Evolutionary conservation across 2,113 vertebrate species (phyloP), one percentile per base, ranked within the genome.

Genomic region (Falcunculus frontatus): DNA sequence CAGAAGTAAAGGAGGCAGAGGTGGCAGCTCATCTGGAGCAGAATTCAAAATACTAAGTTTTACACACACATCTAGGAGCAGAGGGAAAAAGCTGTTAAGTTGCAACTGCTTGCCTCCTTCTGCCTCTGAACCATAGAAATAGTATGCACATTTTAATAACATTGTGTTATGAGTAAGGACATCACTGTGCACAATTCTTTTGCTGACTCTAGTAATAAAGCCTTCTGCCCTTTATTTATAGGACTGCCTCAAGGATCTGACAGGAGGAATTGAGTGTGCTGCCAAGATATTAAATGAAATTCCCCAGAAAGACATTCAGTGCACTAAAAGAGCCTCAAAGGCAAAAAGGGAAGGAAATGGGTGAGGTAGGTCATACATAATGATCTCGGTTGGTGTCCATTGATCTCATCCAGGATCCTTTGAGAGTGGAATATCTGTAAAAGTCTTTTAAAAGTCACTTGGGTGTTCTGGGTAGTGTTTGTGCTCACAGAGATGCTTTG

Each of bases 241-340:
- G 97, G 93, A 89, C 81, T 91, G 97, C 97, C 97, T 94, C 82
- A 89, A 97, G 97, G 96, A 97, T 94, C 90, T 98, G 97, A 97
- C 97, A 97, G 96, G 92, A 96, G 84, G 96, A 97, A 97, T 95
- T 95, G 97, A 97, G 96, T 91, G 55, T 68, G 81, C 96, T 97
- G 96, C 98, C 96, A 98, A 97, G 93, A 96, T 96, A 97, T 87
- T 90, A 97, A 98, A 97, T 98, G 97, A 98, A 97, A 96, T 97
- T 98, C 97, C 96, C 97, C 91, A 97, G 97, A 90, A 98, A 97
- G 97, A 95, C 76, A 89, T 97, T 96, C 93, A 83, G 88, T 77
- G 88, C 87, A 86, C 91, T 97, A 63, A 96, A 96, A 96, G 89
- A 94, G 95, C 95, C 97, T 97, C 96, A 73, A 77, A 97, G 94